Conservation (phyloP, 2,113 vertebrate species). For the Trematomus loennbergii region DNA sequence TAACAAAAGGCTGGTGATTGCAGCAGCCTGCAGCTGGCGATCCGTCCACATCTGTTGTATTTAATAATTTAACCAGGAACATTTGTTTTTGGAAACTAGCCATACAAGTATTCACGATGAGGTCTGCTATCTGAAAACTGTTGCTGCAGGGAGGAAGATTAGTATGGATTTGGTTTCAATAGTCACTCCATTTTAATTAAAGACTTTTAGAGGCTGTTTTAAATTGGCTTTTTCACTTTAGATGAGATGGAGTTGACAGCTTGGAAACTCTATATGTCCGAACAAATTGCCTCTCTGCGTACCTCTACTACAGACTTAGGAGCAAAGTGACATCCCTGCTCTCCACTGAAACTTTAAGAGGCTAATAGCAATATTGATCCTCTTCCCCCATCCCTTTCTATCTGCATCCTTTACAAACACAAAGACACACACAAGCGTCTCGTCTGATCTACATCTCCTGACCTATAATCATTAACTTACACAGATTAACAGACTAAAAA, state of each 20-base stretch:
- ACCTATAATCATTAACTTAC: conserved; percentile 63
- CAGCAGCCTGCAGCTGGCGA: conserved; percentile 10
- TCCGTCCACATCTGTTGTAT: conserved; percentile 3
- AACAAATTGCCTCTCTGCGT: conserved; percentile 53
- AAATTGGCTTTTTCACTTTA: conserved; percentile 41
- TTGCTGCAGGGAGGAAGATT: conserved; percentile 3
- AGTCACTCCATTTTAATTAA: conserved; percentile 43
- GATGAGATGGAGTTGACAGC: conserved; percentile 57
- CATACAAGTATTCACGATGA: conserved; percentile 1
- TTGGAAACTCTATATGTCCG: conserved; percentile 50
- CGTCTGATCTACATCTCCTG: conserved; percentile 47
- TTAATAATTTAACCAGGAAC: not conserved
- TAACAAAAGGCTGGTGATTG: conserved; percentile 17
- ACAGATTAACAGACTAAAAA: conserved; percentile 62
- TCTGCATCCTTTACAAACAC: conserved; percentile 2
- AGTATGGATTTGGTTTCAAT: conserved; percentile 42
- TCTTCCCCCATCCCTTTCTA: conserved; percentile 11
- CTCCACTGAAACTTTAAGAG: conserved; percentile 57
- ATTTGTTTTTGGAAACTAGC: not conserved
- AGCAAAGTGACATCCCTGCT: conserved; percentile 56
- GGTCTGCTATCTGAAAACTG: conserved; percentile 13
- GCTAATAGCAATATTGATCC: conserved; percentile 66
- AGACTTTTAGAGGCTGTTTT: conserved; percentile 21
- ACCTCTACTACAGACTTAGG: conserved; percentile 17
- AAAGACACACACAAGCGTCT: conserved; percentile 12